Evolutionary conservation across 2,888 invertebrate genomes (phyloP).

Genomic region (Ormyrus labotus): DNA sequence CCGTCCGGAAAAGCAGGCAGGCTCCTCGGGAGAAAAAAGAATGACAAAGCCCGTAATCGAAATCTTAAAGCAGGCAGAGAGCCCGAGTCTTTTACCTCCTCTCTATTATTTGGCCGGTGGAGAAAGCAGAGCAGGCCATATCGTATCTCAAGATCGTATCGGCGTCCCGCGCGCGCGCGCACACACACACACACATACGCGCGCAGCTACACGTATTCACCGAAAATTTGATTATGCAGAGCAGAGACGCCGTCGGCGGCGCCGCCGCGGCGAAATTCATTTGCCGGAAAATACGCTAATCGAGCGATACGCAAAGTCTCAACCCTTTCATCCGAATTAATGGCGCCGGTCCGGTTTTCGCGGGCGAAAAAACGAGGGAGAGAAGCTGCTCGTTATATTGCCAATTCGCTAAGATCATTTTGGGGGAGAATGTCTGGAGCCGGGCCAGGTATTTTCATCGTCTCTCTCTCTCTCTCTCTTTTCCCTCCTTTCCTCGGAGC

Average conservation of each 20-base stretch:
- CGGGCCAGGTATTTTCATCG: slow-evolving; percentile 58
- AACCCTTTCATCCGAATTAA: slow-evolving; percentile 32
- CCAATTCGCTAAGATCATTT: slow-evolving; percentile 59
- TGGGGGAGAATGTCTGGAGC: slow-evolving; percentile 48
- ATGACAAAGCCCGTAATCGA: slow-evolving; percentile 36
- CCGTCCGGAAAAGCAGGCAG: neutral
- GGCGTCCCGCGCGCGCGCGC: slow-evolving; percentile 1
- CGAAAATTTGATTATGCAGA: slow-evolving; percentile 60
- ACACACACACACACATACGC: neutral
- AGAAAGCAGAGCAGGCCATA: slow-evolving; percentile 32
- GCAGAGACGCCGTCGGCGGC: slow-evolving; percentile 46
- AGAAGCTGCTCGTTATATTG: slow-evolving; percentile 56
- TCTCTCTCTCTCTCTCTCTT: slow-evolving; percentile 23
- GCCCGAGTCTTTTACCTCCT: neutral
- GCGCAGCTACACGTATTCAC: slow-evolving; percentile 2
- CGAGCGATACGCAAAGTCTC: slow-evolving; percentile 54
- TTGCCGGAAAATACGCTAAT: slow-evolving; percentile 60
- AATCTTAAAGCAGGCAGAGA: slow-evolving; percentile 41
- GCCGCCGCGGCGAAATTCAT: slow-evolving; percentile 54
- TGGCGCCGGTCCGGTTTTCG: slow-evolving; percentile 21
- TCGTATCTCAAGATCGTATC: slow-evolving; percentile 58
- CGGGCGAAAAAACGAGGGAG: neutral
- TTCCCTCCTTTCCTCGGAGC: neutral
- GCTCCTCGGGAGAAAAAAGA: neutral
- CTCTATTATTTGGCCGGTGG: slow-evolving; percentile 48